Evolutionary conservation across 1,140 invertebrate genomes (phyloP).

Genomic region (Drosophila erecta): DNA sequence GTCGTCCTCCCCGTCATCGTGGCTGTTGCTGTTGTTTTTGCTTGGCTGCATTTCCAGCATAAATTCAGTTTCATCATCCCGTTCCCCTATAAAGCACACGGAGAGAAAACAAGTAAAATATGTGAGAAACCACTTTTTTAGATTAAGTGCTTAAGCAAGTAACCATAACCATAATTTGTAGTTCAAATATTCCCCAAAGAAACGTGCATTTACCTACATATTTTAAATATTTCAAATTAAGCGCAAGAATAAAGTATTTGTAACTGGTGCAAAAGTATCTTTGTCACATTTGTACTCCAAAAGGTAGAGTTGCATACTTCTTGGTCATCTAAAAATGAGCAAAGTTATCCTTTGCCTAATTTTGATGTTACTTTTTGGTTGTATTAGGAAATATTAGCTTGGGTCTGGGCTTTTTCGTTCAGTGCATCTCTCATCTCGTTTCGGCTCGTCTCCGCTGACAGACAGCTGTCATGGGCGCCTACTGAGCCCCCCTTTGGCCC

Average conservation of each 20-base stretch:
- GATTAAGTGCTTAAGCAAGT: no score
- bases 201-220: no score
- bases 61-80: constrained; percentile 78
- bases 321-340: no score
- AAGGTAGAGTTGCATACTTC: no score
- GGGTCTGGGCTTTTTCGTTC: not conserved
- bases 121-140: no score
- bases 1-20: constrained; percentile 37
- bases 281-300: no score
- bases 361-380: not conserved
- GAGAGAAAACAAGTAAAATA: not conserved
- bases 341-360: no score
- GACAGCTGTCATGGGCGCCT: constrained; percentile 66
- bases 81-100: constrained; percentile 13
- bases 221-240: no score
- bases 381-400: not conserved
- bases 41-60: constrained; percentile 79
- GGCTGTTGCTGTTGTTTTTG: constrained; percentile 63
- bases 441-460: constrained; percentile 53
- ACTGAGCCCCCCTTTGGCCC: not conserved
- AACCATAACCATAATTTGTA: not conserved
- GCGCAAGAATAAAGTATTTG: no score
- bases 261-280: no score
- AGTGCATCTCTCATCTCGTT: constrained; percentile 43
- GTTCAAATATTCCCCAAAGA: not conserved